Percentiles rank a stretch among this genome's conserved stretches.
Conservation (phyloP, 2,888 invertebrate genomes). For the Trichopoda pennipes region DNA sequence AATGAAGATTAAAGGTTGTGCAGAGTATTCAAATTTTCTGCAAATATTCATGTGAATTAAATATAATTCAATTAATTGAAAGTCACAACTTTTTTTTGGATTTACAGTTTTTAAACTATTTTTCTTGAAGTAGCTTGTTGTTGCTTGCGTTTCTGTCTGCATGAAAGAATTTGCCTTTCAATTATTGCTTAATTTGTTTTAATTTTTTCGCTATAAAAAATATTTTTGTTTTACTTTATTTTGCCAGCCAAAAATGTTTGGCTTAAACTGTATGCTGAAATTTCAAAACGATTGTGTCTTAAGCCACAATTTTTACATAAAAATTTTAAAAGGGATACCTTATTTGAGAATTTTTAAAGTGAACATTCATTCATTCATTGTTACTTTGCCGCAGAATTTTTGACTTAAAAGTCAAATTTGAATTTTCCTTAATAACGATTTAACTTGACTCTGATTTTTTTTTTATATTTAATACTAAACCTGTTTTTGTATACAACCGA, state of each 20-base stretch:
- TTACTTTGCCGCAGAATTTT: no score
- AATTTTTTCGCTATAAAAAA: not conserved
- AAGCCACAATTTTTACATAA: no score
- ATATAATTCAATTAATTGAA: no score
- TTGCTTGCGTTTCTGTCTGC: slow-evolving; percentile 49
- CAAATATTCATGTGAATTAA: no score
- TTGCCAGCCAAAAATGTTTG: slow-evolving; percentile 10
- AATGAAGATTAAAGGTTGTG: no score
- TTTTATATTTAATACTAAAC: not conserved
- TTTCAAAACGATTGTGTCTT: slow-evolving; percentile 9
- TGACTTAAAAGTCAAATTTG: not conserved
- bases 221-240: not conserved
- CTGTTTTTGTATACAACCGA: slow-evolving; percentile 9
- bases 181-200: slow-evolving; percentile 63
- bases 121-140: slow-evolving; percentile 5
- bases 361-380: no score
- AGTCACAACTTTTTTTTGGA: no score
- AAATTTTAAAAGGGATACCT: no score
- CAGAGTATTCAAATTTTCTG: no score
- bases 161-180: slow-evolving; percentile 65
- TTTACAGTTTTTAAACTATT: not conserved
- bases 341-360: no score
- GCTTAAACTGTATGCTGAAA: slow-evolving; percentile 9
- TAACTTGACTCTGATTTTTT: not conserved
- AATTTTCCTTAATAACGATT: not conserved